phyloP scores from a whole-genome alignment of 2,888 invertebrate genomes.

The Cataglyphis altisquamis region DNA sequence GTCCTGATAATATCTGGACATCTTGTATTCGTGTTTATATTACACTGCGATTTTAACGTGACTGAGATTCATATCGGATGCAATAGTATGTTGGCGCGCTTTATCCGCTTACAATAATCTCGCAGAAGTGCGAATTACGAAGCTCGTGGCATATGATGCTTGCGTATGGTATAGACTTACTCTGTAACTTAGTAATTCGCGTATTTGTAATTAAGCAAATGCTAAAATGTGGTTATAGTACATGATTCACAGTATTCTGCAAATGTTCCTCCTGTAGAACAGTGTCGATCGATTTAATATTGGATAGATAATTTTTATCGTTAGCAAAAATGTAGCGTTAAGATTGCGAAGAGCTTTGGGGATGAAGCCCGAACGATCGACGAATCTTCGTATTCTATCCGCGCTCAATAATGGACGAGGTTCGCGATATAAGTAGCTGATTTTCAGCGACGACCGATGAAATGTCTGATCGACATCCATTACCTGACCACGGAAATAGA shows the following conservation, averaged over 20 bases:
- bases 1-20: slow-evolving; percentile 32
- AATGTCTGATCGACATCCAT: slow-evolving; percentile 35
- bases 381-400: background rate
- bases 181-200: background rate
- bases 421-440: background rate
- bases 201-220: slow-evolving; percentile 9
- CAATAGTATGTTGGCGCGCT: background rate
- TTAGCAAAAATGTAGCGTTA: background rate
- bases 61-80: slow-evolving; percentile 28
- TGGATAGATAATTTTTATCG: background rate
- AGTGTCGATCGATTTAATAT: background rate
- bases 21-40: slow-evolving; percentile 30
- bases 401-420: slow-evolving; percentile 17
- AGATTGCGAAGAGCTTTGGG: background rate
- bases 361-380: background rate
- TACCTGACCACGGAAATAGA: slow-evolving; percentile 70
- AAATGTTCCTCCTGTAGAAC: background rate
- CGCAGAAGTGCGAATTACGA: slow-evolving; percentile 6
- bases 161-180: background rate
- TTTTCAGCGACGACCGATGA: slow-evolving; percentile 3
- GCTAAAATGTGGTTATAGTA: background rate
- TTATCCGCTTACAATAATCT: slow-evolving; percentile 34
- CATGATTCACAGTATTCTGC: background rate
- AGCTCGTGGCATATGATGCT: background rate
- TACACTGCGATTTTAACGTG: slow-evolving; percentile 36